These are phyloP conservation scores for Dryobota labecula DNA, from an alignment of 2,888 invertebrate species.

Conservation along the genomic window DNA sequence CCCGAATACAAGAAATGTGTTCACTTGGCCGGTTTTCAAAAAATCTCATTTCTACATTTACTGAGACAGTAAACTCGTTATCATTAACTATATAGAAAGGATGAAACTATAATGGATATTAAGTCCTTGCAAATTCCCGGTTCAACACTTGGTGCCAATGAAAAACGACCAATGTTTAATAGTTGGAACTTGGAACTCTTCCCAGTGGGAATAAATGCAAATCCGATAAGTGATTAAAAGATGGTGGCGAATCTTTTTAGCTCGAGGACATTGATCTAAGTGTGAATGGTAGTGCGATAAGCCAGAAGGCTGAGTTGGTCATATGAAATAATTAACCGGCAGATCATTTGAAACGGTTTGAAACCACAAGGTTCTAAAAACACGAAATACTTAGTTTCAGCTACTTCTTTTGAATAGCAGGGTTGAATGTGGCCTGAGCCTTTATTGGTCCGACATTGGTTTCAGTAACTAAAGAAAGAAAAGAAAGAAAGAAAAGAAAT, in stretches of 20 bases:
- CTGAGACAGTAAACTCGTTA: slow-evolving; percentile 17
- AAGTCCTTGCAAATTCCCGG: slow-evolving; percentile 45
- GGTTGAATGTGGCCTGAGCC: too few relatives aligned
- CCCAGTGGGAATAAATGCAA: slow-evolving; percentile 50
- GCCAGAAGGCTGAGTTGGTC: not conserved
- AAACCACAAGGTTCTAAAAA: not conserved
- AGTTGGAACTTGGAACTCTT: slow-evolving; percentile 54
- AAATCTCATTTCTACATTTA: slow-evolving; percentile 11
- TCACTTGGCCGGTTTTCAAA: too few relatives aligned
- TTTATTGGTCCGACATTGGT: not conserved
- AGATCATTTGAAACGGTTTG: slow-evolving; percentile 6
- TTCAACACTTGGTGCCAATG: slow-evolving; percentile 50
- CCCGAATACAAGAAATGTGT: too few relatives aligned
- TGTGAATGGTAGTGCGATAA: not conserved
- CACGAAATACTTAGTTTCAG: not conserved
- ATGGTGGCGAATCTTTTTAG: slow-evolving; percentile 51
- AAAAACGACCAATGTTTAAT: slow-evolving; percentile 51
- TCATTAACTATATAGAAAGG: slow-evolving; percentile 47
- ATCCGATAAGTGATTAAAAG: slow-evolving; percentile 60
- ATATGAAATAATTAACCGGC: not conserved
- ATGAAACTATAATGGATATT: slow-evolving; percentile 52
- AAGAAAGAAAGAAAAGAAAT: too few relatives aligned
- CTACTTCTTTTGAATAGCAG: not conserved
- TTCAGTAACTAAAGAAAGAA: not conserved
- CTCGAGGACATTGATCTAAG: slow-evolving; percentile 13